Evolutionary conservation across 2,888 invertebrate species (phyloP), one percentile per base, ranked within the genome.

Genomic region (Coecobrya sp.): DNA sequence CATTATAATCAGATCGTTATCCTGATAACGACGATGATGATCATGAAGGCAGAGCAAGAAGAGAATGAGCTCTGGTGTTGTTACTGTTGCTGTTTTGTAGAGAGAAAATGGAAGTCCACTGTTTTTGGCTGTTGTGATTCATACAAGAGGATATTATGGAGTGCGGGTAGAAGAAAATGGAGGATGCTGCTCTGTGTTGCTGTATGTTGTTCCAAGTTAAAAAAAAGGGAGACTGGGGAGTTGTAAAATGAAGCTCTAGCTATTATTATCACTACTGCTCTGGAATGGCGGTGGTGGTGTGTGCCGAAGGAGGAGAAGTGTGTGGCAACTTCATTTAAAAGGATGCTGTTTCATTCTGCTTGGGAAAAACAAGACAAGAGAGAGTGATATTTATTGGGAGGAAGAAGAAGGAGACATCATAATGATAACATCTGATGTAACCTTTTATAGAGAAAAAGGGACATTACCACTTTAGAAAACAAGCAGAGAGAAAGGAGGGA

Each of bases 1-100:
- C 79, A 79, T 79, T 52, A 79, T 79, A 79, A 79, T 79, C 52
- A 79, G 52, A 52, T 79, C 52, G 79, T 79, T 79, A 79, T 79
- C 79, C 27, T 73, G 42, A 45, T 45, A 42, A 73, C 19, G 30
- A 30, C 65, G 22, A 13, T 8, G 27, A 65, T 3, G 8, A 65
- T 27, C n/a, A 25, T 11, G 22, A 3, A 10, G 10, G 13, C 4
- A 11, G 13, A 55, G n/a, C 13, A 3, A 22, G 59, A 11, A 8
- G 19, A 22, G 19, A 7, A 59, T 59, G 22, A 5, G n/a, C 59
- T 59, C 59, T 59, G 49, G 4, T 10, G 30, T 27, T 27, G 30
- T 68, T 68, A 27, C 13, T 68, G 30, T 4, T 68, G 25, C 7
- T 11, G 22, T 65, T 22, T 65, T n/a, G n/a, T n/a, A n/a, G n/a